Evolutionary conservation across 2,797 vertebrate species (phyloP).

Genomic region (Phaenicophaeus curvirostris): DNA sequence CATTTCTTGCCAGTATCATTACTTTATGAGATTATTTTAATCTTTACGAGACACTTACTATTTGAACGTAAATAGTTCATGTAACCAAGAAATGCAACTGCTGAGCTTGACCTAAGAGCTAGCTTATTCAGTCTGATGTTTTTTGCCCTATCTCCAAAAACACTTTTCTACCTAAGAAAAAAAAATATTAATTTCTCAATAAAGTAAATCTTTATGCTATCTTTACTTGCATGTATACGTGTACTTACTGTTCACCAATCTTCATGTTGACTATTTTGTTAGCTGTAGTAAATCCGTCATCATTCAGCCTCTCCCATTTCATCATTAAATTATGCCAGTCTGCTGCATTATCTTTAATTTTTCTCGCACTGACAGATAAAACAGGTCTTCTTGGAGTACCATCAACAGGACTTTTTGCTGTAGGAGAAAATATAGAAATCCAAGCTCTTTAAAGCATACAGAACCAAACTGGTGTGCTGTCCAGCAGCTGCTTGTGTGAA

Average conservation of each 20-base stretch:
- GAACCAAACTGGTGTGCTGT: not conserved
- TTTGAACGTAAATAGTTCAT: not conserved
- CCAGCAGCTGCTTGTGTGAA: not conserved
- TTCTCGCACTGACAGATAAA: conserved; percentile 86
- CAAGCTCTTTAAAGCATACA: not conserved
- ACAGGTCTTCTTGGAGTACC: conserved; percentile 79
- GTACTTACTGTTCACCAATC: conserved; percentile 79
- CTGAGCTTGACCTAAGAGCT: not conserved
- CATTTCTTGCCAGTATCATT: not conserved
- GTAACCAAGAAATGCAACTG: not conserved
- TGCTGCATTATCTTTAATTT: conserved; percentile 91
- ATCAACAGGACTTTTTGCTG: conserved; percentile 40
- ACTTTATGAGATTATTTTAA: not conserved
- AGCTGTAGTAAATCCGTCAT: conserved; percentile 79
- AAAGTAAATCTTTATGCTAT: not conserved
- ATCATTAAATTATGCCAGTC: conserved; percentile 94
- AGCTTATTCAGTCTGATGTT: not conserved
- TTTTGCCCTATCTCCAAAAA: not conserved
- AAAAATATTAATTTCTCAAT: not conserved
- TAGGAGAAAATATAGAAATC: not conserved
- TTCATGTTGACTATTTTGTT: conserved; percentile 84
- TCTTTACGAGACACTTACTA: not conserved
- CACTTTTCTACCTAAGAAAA: not conserved
- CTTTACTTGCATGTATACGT: not conserved
- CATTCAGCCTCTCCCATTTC: conserved; percentile 88